A percentile compares a stretch with the other conserved stretches of the same genome.
Conservation (phyloP, 2,113 vertebrate genomes). For the Hystrix brachyura region DNA sequence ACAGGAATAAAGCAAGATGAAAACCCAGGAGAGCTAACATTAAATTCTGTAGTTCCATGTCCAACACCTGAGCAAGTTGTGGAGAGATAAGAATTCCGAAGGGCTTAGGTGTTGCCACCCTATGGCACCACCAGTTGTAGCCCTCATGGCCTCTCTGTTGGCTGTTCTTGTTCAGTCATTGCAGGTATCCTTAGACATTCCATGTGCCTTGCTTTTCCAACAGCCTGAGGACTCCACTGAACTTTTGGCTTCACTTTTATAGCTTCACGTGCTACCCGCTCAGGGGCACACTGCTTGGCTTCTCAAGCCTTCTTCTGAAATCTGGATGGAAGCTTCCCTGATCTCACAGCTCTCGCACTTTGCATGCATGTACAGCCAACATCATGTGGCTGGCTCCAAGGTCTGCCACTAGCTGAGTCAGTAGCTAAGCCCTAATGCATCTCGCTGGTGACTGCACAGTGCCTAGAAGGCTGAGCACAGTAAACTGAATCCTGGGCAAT, state of each 20-base stretch:
- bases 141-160: neutral
- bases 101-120: neutral
- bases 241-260: neutral
- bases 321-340: too few relatives aligned
- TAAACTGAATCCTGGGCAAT: too few relatives aligned
- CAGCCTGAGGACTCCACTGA: neutral
- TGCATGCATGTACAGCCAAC: too few relatives aligned
- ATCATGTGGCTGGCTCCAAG: too few relatives aligned
- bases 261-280: neutral
- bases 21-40: neutral
- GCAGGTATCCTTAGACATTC: neutral
- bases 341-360: too few relatives aligned
- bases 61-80: neutral
- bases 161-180: neutral
- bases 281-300: neutral
- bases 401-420: too few relatives aligned
- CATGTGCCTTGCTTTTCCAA: neutral
- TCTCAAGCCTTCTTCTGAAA: too few relatives aligned
- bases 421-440: too few relatives aligned
- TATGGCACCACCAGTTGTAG: neutral
- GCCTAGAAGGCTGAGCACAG: too few relatives aligned
- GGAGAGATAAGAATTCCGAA: neutral
- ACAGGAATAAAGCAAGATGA: neutral
- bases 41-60: neutral
- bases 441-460: too few relatives aligned